Percentiles rank a stretch among this genome's conserved stretches.
Evolutionary conservation across 2,888 invertebrate genomes (phyloP).

Genomic region (Acrobasis repandana): DNA sequence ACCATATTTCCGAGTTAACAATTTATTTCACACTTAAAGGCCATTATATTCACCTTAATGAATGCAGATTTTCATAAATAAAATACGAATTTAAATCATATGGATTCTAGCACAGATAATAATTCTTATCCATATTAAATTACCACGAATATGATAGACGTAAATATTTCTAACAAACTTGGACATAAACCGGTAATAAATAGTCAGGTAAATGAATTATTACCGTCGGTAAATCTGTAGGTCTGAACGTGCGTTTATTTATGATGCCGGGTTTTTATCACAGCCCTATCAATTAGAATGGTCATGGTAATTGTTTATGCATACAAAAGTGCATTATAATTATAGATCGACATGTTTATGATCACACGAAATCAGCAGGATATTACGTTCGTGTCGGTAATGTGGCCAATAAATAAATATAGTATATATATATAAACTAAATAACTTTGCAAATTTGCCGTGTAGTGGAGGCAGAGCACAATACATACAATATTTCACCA

Average conservation of each 20-base stretch:
- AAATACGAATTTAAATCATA: too few species aligned
- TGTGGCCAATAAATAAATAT: neutral
- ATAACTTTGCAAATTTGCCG: too few species aligned
- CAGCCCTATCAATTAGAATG: conserved; percentile 13
- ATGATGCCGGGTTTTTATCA: conserved; percentile 13
- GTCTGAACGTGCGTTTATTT: conserved; percentile 1
- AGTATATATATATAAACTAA: too few species aligned
- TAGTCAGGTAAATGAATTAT: conserved; percentile 9
- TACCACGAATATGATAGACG: conserved; percentile 8
- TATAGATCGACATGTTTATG: conserved; percentile 11
- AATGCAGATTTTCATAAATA: too few species aligned
- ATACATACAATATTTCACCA: too few species aligned
- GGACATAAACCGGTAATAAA: conserved; percentile 14
- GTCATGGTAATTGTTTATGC: conserved; percentile 9
- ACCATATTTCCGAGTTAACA: too few species aligned
- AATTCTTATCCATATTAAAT: neutral
- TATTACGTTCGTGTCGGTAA: neutral
- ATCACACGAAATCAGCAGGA: neutral
- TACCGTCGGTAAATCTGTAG: neutral
- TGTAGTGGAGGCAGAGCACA: too few species aligned
- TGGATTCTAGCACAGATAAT: too few species aligned
- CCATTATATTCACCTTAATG: too few species aligned
- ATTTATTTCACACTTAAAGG: too few species aligned
- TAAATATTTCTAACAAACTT: conserved; percentile 17
- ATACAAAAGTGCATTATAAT: conserved; percentile 8